These are phyloP conservation scores for Heliconius ethilla DNA, from an alignment of 2,888 invertebrate species.

Conservation along the genomic window DNA sequence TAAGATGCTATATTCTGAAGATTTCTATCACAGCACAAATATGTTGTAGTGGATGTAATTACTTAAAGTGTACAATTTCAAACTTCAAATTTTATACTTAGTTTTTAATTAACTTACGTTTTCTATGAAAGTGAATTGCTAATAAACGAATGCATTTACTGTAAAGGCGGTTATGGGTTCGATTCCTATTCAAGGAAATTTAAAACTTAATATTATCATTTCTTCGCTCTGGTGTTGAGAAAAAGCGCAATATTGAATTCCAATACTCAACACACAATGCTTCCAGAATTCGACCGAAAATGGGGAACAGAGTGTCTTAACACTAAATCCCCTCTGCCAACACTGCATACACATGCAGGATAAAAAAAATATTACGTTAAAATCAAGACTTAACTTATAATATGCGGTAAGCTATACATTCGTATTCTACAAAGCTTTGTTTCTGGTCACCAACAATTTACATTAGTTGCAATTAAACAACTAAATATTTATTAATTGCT, in stretches of 20 bases:
- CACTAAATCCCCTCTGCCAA: too few species aligned
- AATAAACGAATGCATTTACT: not conserved
- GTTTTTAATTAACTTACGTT: not conserved
- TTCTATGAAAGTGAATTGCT: not conserved
- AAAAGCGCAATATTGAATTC: too few species aligned
- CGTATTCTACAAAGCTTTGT: slow-evolving; percentile 39
- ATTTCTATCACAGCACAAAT: not conserved
- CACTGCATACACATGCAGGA: too few species aligned
- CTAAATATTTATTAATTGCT: slow-evolving; percentile 42
- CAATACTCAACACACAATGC: too few species aligned
- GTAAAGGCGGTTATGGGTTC: too few species aligned
- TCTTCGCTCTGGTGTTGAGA: too few species aligned
- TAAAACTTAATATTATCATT: too few species aligned
- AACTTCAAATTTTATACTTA: not conserved
- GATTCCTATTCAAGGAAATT: too few species aligned
- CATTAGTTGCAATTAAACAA: slow-evolving; percentile 41
- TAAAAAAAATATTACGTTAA: not conserved
- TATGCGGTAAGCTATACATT: slow-evolving; percentile 29
- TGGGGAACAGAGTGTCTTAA: too few species aligned
- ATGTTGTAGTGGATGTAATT: not conserved
- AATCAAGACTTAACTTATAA: slow-evolving; percentile 13
- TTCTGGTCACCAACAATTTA: slow-evolving; percentile 36
- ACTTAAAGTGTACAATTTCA: not conserved
- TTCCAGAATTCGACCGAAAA: too few species aligned
- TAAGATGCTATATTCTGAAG: not conserved